These are phyloP conservation scores for Actinia equina DNA, from an alignment of 64 coral and sea anemone genomes.

Conservation along the genomic window DNA sequence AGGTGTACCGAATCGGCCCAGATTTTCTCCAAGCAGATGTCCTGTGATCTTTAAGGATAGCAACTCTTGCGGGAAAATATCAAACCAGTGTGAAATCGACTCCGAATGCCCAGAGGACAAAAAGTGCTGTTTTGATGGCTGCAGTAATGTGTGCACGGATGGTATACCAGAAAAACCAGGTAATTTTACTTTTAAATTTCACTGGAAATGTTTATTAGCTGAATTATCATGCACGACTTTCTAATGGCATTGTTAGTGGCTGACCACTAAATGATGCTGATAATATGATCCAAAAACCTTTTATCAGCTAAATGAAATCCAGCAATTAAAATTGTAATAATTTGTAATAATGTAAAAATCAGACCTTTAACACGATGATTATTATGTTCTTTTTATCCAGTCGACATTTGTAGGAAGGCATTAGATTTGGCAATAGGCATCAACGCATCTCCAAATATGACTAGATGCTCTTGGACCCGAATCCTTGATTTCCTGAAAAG, in stretches of 20 bases:
- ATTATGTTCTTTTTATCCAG: not conserved
- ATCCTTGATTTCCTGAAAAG: not conserved
- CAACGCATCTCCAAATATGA: conserved; percentile 1
- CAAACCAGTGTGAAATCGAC: conserved; percentile 36
- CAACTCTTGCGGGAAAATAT: not conserved
- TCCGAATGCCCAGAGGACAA: conserved; percentile 36
- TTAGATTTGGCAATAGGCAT: conserved; percentile 11
- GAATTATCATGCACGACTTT: no score
- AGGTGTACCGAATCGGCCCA: not conserved
- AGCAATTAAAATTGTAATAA: no score
- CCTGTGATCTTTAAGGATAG: not conserved
- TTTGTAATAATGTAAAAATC: not conserved
- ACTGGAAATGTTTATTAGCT: no score
- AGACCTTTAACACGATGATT: not conserved
- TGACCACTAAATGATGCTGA: no score
- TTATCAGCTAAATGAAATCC: no score
- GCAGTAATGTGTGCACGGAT: conserved; percentile 34
- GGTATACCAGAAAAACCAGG: not conserved
- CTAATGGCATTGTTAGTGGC: no score
- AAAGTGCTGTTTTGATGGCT: conserved; percentile 84
- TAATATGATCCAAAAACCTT: no score
- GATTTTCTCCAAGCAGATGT: not conserved
- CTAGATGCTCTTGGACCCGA: conserved; percentile 10
- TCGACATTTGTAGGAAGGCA: conserved; percentile 2
- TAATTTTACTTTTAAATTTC: not conserved